Evolutionary conservation across 1,140 invertebrate species (phyloP).

Genomic region (Trinorchestia longiramus): DNA sequence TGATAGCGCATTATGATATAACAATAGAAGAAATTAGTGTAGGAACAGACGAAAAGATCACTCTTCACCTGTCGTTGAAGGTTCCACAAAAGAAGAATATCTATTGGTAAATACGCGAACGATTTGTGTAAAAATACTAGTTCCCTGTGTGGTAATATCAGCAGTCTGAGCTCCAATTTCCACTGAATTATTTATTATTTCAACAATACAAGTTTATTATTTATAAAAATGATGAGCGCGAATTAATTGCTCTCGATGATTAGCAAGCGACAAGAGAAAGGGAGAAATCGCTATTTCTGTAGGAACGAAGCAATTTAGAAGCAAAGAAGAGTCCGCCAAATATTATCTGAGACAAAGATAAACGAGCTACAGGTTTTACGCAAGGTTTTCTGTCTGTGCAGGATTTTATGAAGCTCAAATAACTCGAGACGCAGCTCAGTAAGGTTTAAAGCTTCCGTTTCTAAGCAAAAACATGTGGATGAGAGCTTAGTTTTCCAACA

Average conservation of each 20-base stretch:
- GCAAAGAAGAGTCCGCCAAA: not conserved
- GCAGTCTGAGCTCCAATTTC: not conserved
- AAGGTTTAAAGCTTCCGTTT: slow-evolving; percentile 47
- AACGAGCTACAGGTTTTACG: not conserved
- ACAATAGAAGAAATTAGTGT: no score
- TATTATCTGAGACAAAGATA: not conserved
- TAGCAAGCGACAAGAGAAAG: not conserved
- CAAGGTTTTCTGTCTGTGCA: not conserved
- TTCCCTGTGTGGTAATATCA: not conserved
- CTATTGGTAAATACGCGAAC: not conserved
- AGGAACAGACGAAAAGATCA: not conserved
- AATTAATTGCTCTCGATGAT: not conserved
- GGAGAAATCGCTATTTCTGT: not conserved
- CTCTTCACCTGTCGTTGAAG: slow-evolving; percentile 25
- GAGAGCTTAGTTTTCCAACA: slow-evolving; percentile 48
- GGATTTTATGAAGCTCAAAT: not conserved
- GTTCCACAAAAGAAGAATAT: not conserved
- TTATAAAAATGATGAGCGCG: not conserved
- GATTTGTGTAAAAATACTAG: not conserved
- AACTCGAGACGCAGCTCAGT: slow-evolving; percentile 3
- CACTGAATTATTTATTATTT: not conserved
- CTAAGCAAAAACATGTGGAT: slow-evolving; percentile 34
- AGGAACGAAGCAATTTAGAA: not conserved
- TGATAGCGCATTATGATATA: no score
- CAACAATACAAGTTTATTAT: not conserved